Evolutionary conservation across 2,888 invertebrate species (phyloP), one percentile per base, ranked within the genome.

Genomic region (Brenthis ino): DNA sequence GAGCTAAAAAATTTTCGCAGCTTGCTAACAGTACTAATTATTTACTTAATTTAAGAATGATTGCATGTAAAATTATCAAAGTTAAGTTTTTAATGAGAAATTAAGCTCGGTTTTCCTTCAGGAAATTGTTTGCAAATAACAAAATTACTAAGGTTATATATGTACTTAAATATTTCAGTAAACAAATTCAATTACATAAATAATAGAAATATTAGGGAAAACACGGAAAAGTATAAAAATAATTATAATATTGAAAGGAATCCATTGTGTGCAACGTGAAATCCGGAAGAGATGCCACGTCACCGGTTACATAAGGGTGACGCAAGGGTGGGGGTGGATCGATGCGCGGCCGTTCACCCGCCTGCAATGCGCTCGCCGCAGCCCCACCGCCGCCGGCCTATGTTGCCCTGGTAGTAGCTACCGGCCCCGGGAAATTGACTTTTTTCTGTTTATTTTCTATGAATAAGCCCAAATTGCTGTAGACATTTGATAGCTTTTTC

Each of bases 331-430:
- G 72, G 66, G 71, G 72, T 71, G 71, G 91, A 91, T 92, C 93
- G 92, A 91, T 92, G 91, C 84, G 85, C 85, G 92, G 93, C 87
- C 89, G 89, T 91, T 91, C 88, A 91, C 91, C 91, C 92, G 92
- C 90, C 92, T 91, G 91, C 91, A 91, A 87, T 91, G 91, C 91
- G 92, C 89, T 63, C 63, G 63, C 51, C 63, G 63, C 63, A 63
- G 63, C 63, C 63, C 53, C 63, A 53, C 63, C 79, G 82, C 82
- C 80, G 81, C 80, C 80, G 76, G 76, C 77, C 80, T 75, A 80
- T 88, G 87, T 78, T 79, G 79, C 82, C 89, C 88, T 89, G 84
- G 90, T 91, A 88, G 83, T 74, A 77, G 72, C 73, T 67, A 67
- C 64, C 71, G 57, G 72, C 66, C 72, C 76, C 70, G 82, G 80